Evolutionary conservation across 2,113 vertebrate species (phyloP).

Genomic region (Melanerpes aurifrons): DNA sequence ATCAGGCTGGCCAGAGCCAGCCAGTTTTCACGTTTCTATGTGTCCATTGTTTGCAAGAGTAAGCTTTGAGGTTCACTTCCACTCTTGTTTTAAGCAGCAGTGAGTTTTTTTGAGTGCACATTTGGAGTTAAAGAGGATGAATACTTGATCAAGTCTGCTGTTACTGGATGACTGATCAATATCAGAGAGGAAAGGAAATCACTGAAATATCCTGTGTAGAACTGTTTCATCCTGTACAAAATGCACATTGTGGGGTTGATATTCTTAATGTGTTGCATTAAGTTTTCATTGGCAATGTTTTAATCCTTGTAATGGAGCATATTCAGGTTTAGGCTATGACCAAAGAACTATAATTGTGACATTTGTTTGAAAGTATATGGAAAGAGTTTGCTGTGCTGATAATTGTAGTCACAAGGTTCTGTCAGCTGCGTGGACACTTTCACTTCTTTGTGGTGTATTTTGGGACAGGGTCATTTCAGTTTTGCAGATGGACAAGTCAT

Average conservation of each 20-base stretch:
- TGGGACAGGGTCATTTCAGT: not conserved
- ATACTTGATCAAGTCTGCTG: not conserved
- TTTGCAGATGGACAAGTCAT: not conserved
- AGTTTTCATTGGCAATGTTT: not conserved
- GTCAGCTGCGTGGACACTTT: not conserved
- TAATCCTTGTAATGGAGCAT: not conserved
- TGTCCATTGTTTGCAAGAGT: not conserved
- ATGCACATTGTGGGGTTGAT: not conserved
- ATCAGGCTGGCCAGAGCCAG: no score
- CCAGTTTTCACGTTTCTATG: not conserved
- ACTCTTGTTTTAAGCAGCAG: not conserved
- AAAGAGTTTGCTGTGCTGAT: conserved; percentile 8
- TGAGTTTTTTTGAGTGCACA: not conserved
- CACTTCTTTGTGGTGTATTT: not conserved
- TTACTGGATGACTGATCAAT: not conserved
- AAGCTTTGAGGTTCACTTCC: not conserved
- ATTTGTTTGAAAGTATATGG: not conserved
- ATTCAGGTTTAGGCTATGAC: not conserved
- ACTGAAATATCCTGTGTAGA: not conserved
- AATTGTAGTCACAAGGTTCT: not conserved
- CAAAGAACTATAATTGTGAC: not conserved
- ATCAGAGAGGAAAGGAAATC: not conserved
- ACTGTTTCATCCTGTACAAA: not conserved
- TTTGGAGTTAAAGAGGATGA: not conserved
- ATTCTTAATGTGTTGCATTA: not conserved